A percentile compares a stretch with the other conserved stretches of the same genome.
Conservation (phyloP, 2,113 vertebrate species). For the Nansenia antarctica region DNA sequence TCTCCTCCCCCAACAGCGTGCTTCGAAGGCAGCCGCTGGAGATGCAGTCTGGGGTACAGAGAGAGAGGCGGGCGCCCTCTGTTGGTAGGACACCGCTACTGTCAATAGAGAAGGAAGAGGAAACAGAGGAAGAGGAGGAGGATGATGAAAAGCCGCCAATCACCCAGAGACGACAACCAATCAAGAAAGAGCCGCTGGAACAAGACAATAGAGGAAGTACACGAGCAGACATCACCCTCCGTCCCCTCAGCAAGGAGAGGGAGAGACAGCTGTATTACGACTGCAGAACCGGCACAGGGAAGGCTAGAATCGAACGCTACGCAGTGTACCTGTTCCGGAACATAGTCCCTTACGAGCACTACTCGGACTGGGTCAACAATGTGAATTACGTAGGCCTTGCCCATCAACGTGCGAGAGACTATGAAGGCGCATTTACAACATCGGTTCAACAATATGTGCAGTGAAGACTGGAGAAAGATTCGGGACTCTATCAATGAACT, state of each 20-base stretch:
- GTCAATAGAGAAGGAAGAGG: conserved; percentile 29
- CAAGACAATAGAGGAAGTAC: conserved; percentile 59
- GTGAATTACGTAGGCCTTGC: conserved; percentile 70
- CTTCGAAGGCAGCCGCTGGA: conserved; percentile 62
- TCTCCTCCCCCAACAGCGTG: conserved; percentile 75
- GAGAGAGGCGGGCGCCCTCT: conserved; percentile 56
- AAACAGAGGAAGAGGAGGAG: conserved; percentile 6
- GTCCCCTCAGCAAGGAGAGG: conserved; percentile 52
- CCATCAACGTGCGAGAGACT: conserved; percentile 58
- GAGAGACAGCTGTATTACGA: conserved; percentile 62
- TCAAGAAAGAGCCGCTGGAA: conserved; percentile 51
- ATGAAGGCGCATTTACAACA: conserved; percentile 61
- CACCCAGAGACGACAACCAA: background rate
- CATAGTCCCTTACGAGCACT: conserved; percentile 62
- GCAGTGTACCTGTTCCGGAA: conserved; percentile 70
- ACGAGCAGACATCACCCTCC: conserved; percentile 62
- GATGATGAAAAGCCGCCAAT: background rate
- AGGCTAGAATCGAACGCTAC: conserved; percentile 59
- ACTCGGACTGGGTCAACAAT: conserved; percentile 65
- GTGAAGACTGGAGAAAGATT: conserved; percentile 62
- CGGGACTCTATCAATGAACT: conserved; percentile 67
- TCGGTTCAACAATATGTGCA: conserved; percentile 57
- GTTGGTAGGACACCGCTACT: conserved; percentile 54
- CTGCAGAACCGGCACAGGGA: conserved; percentile 51
- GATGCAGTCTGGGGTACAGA: conserved; percentile 49